Percentiles rank a stretch among this genome's conserved stretches.
Conservation (phyloP, 1,140 invertebrate species). For the Scaptomyza pallida region DNA sequence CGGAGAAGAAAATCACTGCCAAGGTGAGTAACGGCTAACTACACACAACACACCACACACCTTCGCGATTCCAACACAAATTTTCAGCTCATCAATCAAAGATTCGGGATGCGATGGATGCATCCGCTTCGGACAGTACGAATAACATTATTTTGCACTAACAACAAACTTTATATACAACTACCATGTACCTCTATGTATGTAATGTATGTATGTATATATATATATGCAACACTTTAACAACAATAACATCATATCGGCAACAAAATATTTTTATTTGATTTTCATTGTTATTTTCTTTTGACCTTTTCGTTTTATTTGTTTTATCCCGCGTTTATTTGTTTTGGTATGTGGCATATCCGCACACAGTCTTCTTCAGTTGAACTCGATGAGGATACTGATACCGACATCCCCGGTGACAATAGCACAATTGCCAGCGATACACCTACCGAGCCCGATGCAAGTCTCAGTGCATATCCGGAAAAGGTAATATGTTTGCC, state of each 20-base stretch:
- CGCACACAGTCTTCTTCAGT: constrained; percentile 62
- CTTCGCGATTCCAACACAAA: not conserved
- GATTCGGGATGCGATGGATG: constrained; percentile 5
- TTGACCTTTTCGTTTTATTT: not conserved
- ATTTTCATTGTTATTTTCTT: constrained; percentile 41
- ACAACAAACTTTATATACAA: not conserved
- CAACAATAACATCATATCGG: not conserved
- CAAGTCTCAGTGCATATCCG: constrained; percentile 24
- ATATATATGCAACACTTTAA: not conserved
- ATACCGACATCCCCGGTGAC: constrained; percentile 59
- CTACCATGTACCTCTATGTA: not conserved
- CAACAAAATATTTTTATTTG: constrained; percentile 7
- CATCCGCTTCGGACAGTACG: not conserved
- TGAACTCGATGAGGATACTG: constrained; percentile 62
- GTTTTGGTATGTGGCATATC: constrained; percentile 26
- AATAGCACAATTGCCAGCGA: constrained; percentile 68
- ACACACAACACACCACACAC: no score
- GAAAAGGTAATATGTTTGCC: constrained; percentile 28
- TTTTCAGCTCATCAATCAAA: constrained; percentile 27
- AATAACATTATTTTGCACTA: not conserved
- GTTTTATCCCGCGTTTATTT: constrained; percentile 45
- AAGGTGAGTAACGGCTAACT: constrained; percentile 63
- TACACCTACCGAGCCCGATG: constrained; percentile 66
- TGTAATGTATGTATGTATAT: constrained; percentile 7
- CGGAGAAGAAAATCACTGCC: constrained; percentile 84